Percentiles rank a stretch among this genome's conserved stretches.
Conservation (phyloP, 92 coral and sea anemone species). For the Virgularia gustaviana region DNA sequence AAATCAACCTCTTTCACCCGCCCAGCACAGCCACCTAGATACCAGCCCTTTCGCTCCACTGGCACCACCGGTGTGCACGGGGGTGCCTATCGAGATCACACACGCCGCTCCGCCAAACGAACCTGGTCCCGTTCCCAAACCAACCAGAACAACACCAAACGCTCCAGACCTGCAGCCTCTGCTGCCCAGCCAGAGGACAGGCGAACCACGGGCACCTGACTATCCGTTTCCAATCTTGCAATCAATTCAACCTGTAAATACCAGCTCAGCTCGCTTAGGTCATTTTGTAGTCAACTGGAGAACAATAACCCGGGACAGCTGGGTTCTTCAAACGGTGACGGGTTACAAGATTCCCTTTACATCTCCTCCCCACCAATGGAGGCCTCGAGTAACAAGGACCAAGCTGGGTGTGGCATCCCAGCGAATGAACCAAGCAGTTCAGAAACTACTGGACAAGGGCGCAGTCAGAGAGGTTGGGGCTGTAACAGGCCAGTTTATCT, state of each 20-base stretch:
- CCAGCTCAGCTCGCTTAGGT: conserved; percentile 38
- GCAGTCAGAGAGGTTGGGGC: conserved; percentile 3
- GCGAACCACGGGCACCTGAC: conserved; percentile 38
- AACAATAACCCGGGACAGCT: conserved; percentile 14
- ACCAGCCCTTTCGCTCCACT: conserved; percentile 49
- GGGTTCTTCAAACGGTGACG: conserved; percentile 34
- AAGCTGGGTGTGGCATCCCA: not conserved
- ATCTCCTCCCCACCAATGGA: conserved; percentile 32
- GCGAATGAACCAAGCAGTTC: not conserved
- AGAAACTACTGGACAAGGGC: not conserved
- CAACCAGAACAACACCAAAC: conserved; percentile 34
- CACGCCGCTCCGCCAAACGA: conserved; percentile 39
- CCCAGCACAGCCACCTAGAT: not conserved
- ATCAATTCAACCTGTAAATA: not conserved
- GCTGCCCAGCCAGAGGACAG: conserved; percentile 3
- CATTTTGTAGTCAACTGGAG: conserved; percentile 29
- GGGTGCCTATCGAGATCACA: not conserved
- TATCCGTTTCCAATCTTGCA: conserved; percentile 20
- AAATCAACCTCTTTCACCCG: not conserved
- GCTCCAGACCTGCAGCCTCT: conserved; percentile 20
- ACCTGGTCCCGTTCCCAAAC: conserved; percentile 25
- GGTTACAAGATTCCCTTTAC: conserved; percentile 49
- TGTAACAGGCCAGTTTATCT: conserved; percentile 15
- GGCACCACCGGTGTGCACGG: conserved; percentile 3
- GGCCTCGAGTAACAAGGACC: conserved; percentile 6